Base-by-base conservation (phyloP, 2,797 vertebrate genomes). In the Knipowitschia caucasica region DNA sequence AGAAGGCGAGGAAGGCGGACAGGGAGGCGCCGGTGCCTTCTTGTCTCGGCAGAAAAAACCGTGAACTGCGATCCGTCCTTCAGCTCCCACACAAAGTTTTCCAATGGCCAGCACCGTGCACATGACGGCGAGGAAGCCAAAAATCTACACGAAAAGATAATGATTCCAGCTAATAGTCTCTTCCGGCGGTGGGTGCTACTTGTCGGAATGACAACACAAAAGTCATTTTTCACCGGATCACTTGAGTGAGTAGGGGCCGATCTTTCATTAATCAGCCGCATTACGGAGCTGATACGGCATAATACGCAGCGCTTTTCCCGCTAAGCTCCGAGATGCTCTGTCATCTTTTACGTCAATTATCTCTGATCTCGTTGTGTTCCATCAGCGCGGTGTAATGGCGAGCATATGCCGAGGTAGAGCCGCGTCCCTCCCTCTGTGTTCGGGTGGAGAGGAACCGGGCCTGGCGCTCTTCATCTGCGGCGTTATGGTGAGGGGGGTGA, bases 261-360 rank as follows among this genome's bases (percentile, higher is more conserved):
- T 93, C 93, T 92, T 93, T 93, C 95, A 97, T 97, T 96, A 96
- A 95, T 96, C 94, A 97, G 93, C 88, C 93, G 93, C 92, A 95
- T 97, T 95, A 95, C 92, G 88, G 92, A 91, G 92, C 93, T 89
- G 92, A 93, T 96, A 90, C 92, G 91, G 91, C 59, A 81, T 95
- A 95, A 95, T 95, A 92, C 92, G 91, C 93, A 88, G 92, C 92
- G 92, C 94, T 94, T 94, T 96, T 93, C 92, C 93, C 92, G 94
- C 85, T 95, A 94, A 94, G n/a, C 93, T 93, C 93, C 94, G 92
- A 91, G 93, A 94, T 93, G 93, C 93, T 96, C 94, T 97, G 94
- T 97, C 95, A 97, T 95, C 94, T 95, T 96, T 97, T 95, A 94
- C 94, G 94, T 98, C 95, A 96, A 94, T 96, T 97, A 97, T 91